phyloP scores from a whole-genome alignment of 2,888 invertebrate species.

The Sphaerophoria taeniata region DNA sequence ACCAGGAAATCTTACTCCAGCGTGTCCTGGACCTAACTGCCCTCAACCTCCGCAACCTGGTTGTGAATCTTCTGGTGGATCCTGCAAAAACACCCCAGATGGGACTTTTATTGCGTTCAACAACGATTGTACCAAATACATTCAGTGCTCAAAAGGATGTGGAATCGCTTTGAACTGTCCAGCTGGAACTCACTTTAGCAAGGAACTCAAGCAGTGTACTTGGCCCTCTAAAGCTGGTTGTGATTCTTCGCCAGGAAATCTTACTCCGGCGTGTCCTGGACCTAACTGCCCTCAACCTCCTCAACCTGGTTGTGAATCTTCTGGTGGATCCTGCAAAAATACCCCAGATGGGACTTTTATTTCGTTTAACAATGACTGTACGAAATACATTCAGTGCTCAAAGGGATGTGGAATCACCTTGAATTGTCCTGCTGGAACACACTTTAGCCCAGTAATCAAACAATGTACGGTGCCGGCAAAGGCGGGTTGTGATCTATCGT shows the following conservation, averaged over 20 bases:
- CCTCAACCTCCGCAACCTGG: constrained; percentile 16
- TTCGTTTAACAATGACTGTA: constrained; percentile 49
- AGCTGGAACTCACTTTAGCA: constrained; percentile 40
- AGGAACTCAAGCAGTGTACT: constrained; percentile 50
- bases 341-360: constrained; percentile 4
- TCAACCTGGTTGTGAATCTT: constrained; percentile 27
- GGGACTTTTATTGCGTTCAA: constrained; percentile 31
- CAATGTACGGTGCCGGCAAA: too few relatives aligned
- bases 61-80: constrained; percentile 36
- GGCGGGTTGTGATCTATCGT: constrained; percentile 74
- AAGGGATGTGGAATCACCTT: constrained; percentile 25
- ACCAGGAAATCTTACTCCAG: neutral
- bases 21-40: neutral
- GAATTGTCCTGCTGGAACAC: too few relatives aligned
- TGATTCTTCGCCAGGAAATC: neutral
- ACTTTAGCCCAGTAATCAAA: too few relatives aligned
- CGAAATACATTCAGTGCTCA: constrained; percentile 59
- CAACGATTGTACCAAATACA: constrained; percentile 54
- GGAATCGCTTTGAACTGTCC: constrained; percentile 49
- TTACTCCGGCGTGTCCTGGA: neutral
- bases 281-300: constrained; percentile 6
- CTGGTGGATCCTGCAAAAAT: constrained; percentile 30
- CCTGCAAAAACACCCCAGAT: constrained; percentile 14
- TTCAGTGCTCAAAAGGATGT: constrained; percentile 47
- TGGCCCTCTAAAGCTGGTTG: constrained; percentile 76